phyloP scores from a whole-genome alignment of 2,888 invertebrate genomes.

The Agapostemon virescens region DNA sequence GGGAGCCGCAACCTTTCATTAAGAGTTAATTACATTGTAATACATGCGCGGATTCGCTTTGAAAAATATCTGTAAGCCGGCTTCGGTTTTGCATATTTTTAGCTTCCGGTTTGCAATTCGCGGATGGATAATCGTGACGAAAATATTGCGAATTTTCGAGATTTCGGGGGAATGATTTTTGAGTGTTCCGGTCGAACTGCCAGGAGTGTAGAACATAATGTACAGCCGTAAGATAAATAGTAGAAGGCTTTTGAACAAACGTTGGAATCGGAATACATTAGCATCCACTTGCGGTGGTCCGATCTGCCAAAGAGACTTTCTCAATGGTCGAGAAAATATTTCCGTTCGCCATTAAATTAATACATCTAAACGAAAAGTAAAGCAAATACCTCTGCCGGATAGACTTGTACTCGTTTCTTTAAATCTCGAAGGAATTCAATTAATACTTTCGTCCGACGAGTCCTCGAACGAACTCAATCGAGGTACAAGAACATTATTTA shows the following conservation, averaged over 20 bases:
- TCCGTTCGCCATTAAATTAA: conserved; percentile 31
- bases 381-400: not conserved
- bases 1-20: not conserved
- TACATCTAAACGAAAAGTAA: not conserved
- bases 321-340: not conserved
- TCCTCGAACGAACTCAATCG: not conserved
- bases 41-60: not conserved
- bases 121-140: not conserved
- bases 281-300: not conserved
- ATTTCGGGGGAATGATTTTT: not conserved
- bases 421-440: not conserved
- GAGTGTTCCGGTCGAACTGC: not conserved
- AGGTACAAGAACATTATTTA: not conserved
- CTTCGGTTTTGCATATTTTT: not conserved
- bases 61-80: not conserved
- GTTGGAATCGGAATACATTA: conserved; percentile 16
- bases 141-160: not conserved
- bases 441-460: not conserved
- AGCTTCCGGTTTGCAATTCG: not conserved
- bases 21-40: not conserved
- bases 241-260: conserved; percentile 10
- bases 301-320: not conserved
- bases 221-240: conserved; percentile 10
- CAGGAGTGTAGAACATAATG: not conserved
- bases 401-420: not conserved